Base-by-base conservation (phyloP, 2,888 invertebrate genomes). In the Apamea monoglypha region DNA sequence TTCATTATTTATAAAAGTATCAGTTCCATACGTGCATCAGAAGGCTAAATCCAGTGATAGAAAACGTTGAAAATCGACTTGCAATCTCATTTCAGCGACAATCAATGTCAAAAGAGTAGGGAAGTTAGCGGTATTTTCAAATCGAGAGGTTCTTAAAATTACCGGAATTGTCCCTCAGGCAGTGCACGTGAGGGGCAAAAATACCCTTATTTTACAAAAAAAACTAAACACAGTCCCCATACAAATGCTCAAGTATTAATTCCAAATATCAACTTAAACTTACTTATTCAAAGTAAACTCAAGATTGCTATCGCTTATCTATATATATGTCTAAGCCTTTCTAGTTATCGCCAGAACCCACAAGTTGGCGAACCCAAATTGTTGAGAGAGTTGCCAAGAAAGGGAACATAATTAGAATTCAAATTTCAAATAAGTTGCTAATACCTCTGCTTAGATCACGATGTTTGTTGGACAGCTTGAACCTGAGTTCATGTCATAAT, bases 281-380 rank as follows among this genome's bases (percentile, higher is more conserved):
- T 56, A n/a, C 21, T 16, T 73, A 63, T 25, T 73, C 29, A 10
- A 25, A 80, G 16, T 21, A 70, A 63, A 80, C 36, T 69, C 29
- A 61, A 53, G 21, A 69, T 14, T 56, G 59, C n/a, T 50, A 56
- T 66, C 75, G 29, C 40, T 70, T 75, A 44, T n/a, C n/a, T n/a
- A n/a, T n/a, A n/a, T n/a, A n/a, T n/a, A n/a, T 25, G 73, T 63
- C 71, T 40, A 61, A 21, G 18, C n/a, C 29, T 70, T 78, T 74
- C 72, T 73, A 53, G 69, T 63, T 74, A 81, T 85, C 69, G 18
- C 56, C 29, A 47, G 59, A 71, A 71, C 74, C 67, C 73, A 53
- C 81, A 76, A 81, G 74, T 85, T 85, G 63, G 16, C n/a, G 29
- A 12, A 47, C 56, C 12, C 29, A 74, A 85, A 73, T 81, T 85